Percentiles rank a stretch among this genome's conserved stretches.
Evolutionary conservation across 1,140 invertebrate genomes (phyloP).

Genomic region (Brachionus calyciflorus): DNA sequence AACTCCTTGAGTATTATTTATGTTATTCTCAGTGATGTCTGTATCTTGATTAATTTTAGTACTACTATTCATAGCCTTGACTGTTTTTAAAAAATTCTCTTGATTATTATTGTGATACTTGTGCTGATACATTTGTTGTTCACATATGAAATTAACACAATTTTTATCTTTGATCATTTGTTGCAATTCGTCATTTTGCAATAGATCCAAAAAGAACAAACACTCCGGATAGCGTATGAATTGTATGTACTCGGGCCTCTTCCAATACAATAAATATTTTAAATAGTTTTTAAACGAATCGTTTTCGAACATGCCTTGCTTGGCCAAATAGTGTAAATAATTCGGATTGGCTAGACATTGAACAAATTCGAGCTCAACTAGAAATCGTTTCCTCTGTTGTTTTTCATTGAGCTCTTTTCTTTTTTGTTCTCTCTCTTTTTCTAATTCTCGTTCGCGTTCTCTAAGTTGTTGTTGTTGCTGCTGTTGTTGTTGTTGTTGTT

Average conservation of each 20-base stretch:
- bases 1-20: too few species aligned
- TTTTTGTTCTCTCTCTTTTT: conserved; percentile 30
- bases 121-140: conserved; percentile 35
- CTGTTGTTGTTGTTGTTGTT: conserved; percentile 36
- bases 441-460: conserved; percentile 15
- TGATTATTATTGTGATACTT: conserved; percentile 1
- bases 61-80: background rate
- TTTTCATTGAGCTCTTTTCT: conserved; percentile 6
- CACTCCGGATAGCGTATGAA: conserved; percentile 45
- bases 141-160: conserved; percentile 22
- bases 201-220: conserved; percentile 32
- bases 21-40: background rate
- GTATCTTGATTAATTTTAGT: background rate
- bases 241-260: conserved; percentile 37
- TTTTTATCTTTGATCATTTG: conserved; percentile 22
- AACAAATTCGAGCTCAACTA: conserved; percentile 45
- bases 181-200: conserved; percentile 31
- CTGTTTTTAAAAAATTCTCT: background rate
- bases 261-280: conserved; percentile 47
- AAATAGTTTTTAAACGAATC: conserved; percentile 47
- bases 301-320: conserved; percentile 22
- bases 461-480: background rate
- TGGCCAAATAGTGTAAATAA: conserved; percentile 46
- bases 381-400: conserved; percentile 40
- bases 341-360: conserved; percentile 46